Conservation (phyloP, 2,113 vertebrate species). For the Micromys minutus region DNA sequence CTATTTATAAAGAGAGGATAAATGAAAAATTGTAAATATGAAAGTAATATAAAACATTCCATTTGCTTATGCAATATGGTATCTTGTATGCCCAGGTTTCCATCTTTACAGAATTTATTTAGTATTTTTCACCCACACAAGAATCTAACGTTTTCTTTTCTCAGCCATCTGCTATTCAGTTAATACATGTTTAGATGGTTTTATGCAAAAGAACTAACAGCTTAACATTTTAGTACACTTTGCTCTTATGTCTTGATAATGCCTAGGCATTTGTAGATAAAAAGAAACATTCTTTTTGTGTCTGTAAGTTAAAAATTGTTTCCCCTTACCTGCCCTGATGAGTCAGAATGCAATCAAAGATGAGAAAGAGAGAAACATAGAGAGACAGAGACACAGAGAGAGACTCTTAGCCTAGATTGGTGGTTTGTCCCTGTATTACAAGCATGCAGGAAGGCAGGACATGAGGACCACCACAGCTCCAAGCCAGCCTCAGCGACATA, state of each 20-base stretch:
- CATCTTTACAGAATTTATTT: slow-evolving; percentile 62
- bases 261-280: slow-evolving; percentile 49
- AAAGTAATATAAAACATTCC: slow-evolving; percentile 54
- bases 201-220: slow-evolving; percentile 67
- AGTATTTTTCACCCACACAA: slow-evolving; percentile 60
- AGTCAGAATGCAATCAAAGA: slow-evolving; percentile 23
- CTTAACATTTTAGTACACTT: slow-evolving; percentile 61
- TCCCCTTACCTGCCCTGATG: background rate
- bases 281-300: slow-evolving; percentile 2
- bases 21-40: slow-evolving; percentile 44
- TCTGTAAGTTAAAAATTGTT: slow-evolving; percentile 34
- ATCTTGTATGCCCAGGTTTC: slow-evolving; percentile 64
- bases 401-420: background rate
- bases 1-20: slow-evolving; percentile 46
- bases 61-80: slow-evolving; percentile 66
- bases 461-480: background rate
- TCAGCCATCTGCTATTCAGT: slow-evolving; percentile 69
- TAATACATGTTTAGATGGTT: slow-evolving; percentile 61
- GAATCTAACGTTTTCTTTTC: slow-evolving; percentile 67
- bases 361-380: background rate
- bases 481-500: background rate
- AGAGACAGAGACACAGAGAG: no score
- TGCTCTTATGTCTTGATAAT: slow-evolving; percentile 43
- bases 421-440: background rate
- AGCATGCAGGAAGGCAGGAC: background rate